A percentile compares a stretch with the other conserved stretches of the same genome.
Evolutionary conservation across 2,797 vertebrate species (phyloP).

Genomic region (Anguilla megastoma): DNA sequence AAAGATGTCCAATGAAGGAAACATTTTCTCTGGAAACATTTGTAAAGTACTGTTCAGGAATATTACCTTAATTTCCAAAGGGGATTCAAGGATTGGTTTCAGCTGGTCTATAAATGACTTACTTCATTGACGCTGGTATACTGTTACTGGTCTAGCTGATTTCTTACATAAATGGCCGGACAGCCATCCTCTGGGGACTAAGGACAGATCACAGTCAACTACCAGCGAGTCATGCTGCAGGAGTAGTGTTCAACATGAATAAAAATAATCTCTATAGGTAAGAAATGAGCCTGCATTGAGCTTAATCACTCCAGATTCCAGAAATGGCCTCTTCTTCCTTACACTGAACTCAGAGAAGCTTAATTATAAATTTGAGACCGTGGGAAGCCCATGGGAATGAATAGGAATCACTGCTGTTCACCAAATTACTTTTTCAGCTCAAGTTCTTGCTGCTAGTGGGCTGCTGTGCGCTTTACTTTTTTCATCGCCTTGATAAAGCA

Average conservation of each 20-base stretch:
- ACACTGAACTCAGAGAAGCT: background rate
- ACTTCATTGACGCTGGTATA: constrained; percentile 44
- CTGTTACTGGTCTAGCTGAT: constrained; percentile 32
- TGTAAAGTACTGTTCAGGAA: background rate
- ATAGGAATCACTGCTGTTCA: background rate
- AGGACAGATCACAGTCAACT: background rate
- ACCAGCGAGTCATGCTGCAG: background rate
- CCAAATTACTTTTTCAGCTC: constrained; percentile 3
- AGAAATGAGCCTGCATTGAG: background rate
- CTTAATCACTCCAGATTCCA: background rate
- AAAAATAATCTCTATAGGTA: background rate
- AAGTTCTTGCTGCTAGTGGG: background rate
- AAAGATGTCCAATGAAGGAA: background rate
- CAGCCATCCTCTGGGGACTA: background rate
- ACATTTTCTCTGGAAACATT: background rate
- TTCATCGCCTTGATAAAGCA: background rate
- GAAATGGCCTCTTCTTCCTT: background rate
- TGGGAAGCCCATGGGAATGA: background rate
- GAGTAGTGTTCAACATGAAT: background rate
- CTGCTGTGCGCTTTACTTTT: background rate
- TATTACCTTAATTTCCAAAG: constrained; percentile 9
- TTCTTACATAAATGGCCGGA: background rate
- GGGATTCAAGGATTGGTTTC: constrained; percentile 19
- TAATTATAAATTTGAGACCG: background rate
- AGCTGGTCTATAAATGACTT: constrained; percentile 44